Percentiles rank a stretch among this genome's conserved stretches.
Evolutionary conservation across 1,140 invertebrate species (phyloP).

Genomic region (Ditylenchus dipsaci): DNA sequence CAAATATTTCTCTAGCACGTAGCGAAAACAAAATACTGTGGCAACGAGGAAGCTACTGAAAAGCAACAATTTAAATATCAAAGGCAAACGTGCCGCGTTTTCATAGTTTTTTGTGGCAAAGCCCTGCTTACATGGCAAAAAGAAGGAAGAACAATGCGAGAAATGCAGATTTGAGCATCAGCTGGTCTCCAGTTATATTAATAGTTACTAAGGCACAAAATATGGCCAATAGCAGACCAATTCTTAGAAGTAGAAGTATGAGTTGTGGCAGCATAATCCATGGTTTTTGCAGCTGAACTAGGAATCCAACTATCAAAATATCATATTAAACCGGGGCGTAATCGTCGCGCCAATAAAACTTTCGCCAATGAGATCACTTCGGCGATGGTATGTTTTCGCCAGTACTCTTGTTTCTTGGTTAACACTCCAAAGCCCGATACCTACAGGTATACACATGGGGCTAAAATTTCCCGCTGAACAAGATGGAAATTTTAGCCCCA

Average conservation of each 20-base stretch:
- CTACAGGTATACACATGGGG: too few relatives aligned
- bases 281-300: constrained; percentile 23
- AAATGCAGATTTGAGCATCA: constrained; percentile 1
- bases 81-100: neutral
- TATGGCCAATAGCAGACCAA: constrained; percentile 14
- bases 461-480: too few relatives aligned
- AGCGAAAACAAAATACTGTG: constrained; percentile 40
- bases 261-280: constrained; percentile 25
- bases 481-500: too few relatives aligned
- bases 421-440: constrained; percentile 1
- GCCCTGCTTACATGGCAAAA: constrained; percentile 8
- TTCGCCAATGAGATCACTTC: too few relatives aligned
- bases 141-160: constrained; percentile 16
- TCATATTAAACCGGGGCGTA: too few relatives aligned
- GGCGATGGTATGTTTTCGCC: too few relatives aligned
- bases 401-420: neutral
- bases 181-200: constrained; percentile 19
- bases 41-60: constrained; percentile 21
- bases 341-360: too few relatives aligned
- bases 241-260: constrained; percentile 13
- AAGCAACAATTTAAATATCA: constrained; percentile 3
- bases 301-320: too few relatives aligned
- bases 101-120: neutral
- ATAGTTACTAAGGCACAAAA: constrained; percentile 19
- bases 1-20: constrained; percentile 18